Conservation (phyloP, 2,797 vertebrate species). For the Sebastes hubbsi region DNA sequence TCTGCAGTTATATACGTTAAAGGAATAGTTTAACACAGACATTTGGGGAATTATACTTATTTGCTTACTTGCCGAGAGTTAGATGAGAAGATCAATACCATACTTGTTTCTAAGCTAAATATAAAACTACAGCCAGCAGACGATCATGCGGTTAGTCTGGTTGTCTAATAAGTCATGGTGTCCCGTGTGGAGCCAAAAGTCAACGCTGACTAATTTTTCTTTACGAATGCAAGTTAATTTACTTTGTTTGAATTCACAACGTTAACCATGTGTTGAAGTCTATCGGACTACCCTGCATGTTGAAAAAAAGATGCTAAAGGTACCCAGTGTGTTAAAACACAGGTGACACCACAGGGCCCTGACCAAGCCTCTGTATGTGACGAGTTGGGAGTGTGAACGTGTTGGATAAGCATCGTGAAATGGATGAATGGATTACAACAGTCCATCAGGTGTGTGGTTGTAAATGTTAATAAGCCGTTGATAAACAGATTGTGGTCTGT, state of each 20-base stretch:
- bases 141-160: too few relatives aligned
- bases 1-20: too few relatives aligned
- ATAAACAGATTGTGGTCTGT: neutral
- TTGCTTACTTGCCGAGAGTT: too few relatives aligned
- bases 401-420: neutral
- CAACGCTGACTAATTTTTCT: neutral
- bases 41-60: too few relatives aligned
- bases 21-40: too few relatives aligned
- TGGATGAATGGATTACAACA: neutral
- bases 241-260: neutral
- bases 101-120: too few relatives aligned
- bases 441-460: neutral
- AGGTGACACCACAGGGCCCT: neutral
- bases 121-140: too few relatives aligned
- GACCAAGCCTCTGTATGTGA: neutral
- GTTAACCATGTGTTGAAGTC: neutral
- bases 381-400: neutral
- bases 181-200: too few relatives aligned
- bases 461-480: neutral
- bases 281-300: neutral
- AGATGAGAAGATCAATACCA: too few relatives aligned
- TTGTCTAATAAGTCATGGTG: too few relatives aligned
- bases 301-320: neutral
- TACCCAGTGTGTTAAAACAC: neutral
- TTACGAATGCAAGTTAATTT: neutral